These are phyloP conservation scores for Melanerpes formicivorus DNA, from an alignment of 2,113 vertebrate species.

Conservation along the genomic window DNA sequence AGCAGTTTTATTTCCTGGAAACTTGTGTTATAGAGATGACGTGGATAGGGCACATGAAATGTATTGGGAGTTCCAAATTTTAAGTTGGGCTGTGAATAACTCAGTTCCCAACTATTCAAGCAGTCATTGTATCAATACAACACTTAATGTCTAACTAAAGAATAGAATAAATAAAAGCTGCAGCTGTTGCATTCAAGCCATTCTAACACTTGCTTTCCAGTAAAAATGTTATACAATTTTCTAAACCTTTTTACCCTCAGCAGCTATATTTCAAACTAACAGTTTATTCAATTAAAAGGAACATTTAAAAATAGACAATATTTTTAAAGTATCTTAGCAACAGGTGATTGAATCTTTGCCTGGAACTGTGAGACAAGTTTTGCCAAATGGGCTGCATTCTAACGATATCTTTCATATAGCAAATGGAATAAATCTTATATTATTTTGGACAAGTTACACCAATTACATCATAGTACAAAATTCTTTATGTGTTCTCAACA, in stretches of 20 bases:
- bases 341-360: conserved; percentile 84
- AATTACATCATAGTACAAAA: conserved; percentile 81
- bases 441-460: conserved; percentile 79
- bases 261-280: conserved; percentile 78
- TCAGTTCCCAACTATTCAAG: neutral
- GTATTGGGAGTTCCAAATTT: neutral
- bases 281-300: conserved; percentile 80
- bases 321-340: conserved; percentile 88
- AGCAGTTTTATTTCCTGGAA: neutral
- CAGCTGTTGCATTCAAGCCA: conserved; percentile 51
- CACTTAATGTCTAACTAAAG: neutral
- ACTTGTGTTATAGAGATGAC: neutral
- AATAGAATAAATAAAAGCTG: conserved; percentile 27
- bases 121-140: neutral
- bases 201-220: conserved; percentile 47
- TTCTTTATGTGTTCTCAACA: conserved; percentile 70
- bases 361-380: conserved; percentile 74
- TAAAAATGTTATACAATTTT: conserved; percentile 49
- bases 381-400: conserved; percentile 78
- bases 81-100: neutral
- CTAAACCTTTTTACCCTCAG: conserved; percentile 73
- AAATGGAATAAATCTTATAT: conserved; percentile 85
- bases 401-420: conserved; percentile 80
- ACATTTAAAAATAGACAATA: conserved; percentile 83
- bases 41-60: neutral